Evolutionary conservation across 2,797 vertebrate species (phyloP), one percentile per base, ranked within the genome.

Genomic region (Clamator glandarius): DNA sequence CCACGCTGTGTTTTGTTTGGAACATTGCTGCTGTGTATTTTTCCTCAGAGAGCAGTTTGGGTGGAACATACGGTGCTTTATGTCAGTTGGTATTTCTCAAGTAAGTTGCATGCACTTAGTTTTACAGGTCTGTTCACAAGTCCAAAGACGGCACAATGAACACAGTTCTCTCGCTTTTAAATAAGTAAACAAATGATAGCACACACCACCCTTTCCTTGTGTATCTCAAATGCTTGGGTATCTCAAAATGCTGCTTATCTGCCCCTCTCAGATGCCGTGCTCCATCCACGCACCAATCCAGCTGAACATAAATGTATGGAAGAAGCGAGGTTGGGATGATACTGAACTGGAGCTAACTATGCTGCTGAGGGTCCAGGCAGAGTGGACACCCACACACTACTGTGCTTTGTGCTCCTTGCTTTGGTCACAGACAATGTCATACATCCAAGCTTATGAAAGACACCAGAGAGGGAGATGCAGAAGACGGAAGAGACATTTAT

Each of bases 311-410:
- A 55, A 52, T 1, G 33, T 36, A 29, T 3, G 51, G 35, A 70
- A 64, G 50, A 58, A 80, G 20, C 0, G 2, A 80, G 13, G 20
- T 0, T 0, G 0, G n/a, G 44, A 12, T 63, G 72, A 74, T 59
- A 5, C 68, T 35, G 61, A 81, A 58, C 64, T 54, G 88, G 46
- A 90, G 62, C 11, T 24, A 55, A 10, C n/a, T 59, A 28, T 0
- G 0, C 48, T 66, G 59, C 63, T 1, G 1, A 63, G 42, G 35
- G 46, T 23, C 36, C 51, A 39, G 33, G 50, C 69, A 90, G 69
- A 86, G 73, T 69, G 87, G 33, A 74, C 18, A 72, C 25, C 8
- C 46, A 26, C n/a, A 15, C 2, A 36, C 10, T 9, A 19, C 12
- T 5, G 25, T 23, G 20, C 29, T 44, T 26, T 63, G 39, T 9